A percentile compares a stretch with the other conserved stretches of the same genome.
Conservation (phyloP, 2,797 vertebrate genomes). For the Liparis tanakae region DNA sequence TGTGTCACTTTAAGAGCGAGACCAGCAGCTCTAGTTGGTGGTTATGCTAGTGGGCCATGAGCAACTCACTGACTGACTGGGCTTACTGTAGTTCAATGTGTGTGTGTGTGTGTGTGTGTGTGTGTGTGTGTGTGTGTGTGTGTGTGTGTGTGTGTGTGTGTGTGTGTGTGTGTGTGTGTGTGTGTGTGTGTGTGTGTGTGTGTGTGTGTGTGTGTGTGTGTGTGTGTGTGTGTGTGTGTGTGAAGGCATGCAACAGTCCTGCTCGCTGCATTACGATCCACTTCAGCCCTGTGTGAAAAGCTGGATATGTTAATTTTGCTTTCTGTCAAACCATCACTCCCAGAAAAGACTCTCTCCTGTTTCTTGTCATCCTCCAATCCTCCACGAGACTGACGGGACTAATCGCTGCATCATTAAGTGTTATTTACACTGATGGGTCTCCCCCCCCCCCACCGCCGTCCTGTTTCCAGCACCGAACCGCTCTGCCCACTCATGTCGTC, state of each 20-base stretch:
- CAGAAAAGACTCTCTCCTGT: background rate
- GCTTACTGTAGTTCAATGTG: background rate
- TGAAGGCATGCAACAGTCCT: no score
- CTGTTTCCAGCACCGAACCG: slow-evolving; percentile 31
- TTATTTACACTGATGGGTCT: slow-evolving; percentile 10
- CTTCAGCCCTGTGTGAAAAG: background rate
- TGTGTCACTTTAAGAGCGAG: slow-evolving; percentile 19
- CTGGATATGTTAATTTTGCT: background rate
- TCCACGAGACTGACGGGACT: slow-evolving; percentile 12
- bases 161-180: no score
- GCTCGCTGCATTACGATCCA: background rate
- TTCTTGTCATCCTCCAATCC: background rate
- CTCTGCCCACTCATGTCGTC: slow-evolving; percentile 43
- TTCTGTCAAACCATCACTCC: slow-evolving; percentile 7
- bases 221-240: no score
- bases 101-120: no score
- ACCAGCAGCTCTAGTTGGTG: slow-evolving; percentile 24
- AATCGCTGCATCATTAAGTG: slow-evolving; percentile 19
- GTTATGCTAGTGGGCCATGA: slow-evolving; percentile 13
- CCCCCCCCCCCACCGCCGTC: slow-evolving; percentile 13
- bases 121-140: no score
- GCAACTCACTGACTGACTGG: slow-evolving; percentile 12
- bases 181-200: no score
- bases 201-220: no score
- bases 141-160: no score